Base-by-base conservation (phyloP, 2,113 vertebrate genomes). In the Motacilla alba region DNA sequence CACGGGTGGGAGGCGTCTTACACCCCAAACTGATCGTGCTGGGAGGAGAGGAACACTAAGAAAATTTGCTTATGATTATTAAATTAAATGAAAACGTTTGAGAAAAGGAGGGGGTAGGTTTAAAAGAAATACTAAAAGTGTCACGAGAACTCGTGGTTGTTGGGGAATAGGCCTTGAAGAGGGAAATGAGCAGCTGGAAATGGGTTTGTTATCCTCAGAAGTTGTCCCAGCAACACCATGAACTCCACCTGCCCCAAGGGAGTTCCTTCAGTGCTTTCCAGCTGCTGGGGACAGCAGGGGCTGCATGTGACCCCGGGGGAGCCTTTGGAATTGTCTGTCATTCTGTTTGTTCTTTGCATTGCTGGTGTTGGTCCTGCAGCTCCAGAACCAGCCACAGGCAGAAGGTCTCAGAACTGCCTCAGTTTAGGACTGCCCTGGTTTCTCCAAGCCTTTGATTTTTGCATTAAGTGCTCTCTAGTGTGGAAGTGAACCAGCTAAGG, bases 291-390 rank as follows among this genome's bases (percentile, higher is more conserved):
- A 13, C 30, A 64, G 33, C 46, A 9, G 2, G 10, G 2, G 7
- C 3, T 39, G 31, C 10, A 2, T 0, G 4, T 67, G 53, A 23
- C 15, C 24, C 41, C 1, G 0, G 15, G 15, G 31, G 8, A 52
- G 27, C 17, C 63, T 63, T 76, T 87, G 46, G 30, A 49, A 24
- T 59, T 44, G 9, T 31, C 28, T 83, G 3, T 28, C 46, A 10
- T 24, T 63, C 8, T 15, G 23, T 1, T 63, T 69, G 73, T 59
- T 43, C 33, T 68, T 19, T 68, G 23, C 22, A 8, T 66, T 63
- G 22, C 68, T 68, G 16, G 5, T 41, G 12, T 35, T 55, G 33
- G 15, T 72, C 22, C 13, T 24, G 23, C 5, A 72, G 33, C 47
- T 94, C 74, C 37, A 73, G 53, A 83, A 31, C 28, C 49, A 55